These are phyloP conservation scores for Pteromalus puparum DNA, from an alignment of 1,140 invertebrate species.

Conservation along the genomic window DNA sequence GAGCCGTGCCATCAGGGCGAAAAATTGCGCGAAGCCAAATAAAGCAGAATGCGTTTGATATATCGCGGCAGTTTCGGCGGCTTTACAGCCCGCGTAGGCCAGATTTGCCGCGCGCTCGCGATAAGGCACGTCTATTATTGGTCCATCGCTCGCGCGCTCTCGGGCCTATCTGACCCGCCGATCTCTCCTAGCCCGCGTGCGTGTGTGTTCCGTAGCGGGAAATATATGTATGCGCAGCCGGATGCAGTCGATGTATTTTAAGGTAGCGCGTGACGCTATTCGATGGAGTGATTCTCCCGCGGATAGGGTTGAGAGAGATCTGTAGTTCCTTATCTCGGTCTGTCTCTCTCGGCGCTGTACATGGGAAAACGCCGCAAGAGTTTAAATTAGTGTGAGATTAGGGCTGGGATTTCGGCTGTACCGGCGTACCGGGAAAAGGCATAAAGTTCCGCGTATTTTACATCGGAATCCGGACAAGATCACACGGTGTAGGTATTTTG, in stretches of 20 bases:
- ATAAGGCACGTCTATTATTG: slow-evolving; percentile 40
- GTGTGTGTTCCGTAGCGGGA: not conserved
- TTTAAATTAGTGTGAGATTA: slow-evolving; percentile 7
- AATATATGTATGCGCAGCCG: not conserved
- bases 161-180: not conserved
- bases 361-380: not conserved
- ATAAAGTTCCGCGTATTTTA: not conserved
- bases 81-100: not conserved
- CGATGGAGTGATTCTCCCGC: not conserved
- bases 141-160: not conserved
- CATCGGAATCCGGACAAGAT: not conserved
- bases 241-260: slow-evolving; percentile 12
- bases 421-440: not conserved
- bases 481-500: not conserved
- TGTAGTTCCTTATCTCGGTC: not conserved
- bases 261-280: not conserved
- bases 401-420: not conserved
- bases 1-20: no score
- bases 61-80: not conserved
- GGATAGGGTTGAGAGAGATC: not conserved
- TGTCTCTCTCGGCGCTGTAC: no score
- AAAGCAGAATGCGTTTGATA: not conserved
- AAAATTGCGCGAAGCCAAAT: no score
- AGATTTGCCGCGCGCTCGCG: not conserved
- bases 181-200: not conserved